Conservation (phyloP, 2,888 invertebrate genomes). For the Dysmachus trigonus region DNA sequence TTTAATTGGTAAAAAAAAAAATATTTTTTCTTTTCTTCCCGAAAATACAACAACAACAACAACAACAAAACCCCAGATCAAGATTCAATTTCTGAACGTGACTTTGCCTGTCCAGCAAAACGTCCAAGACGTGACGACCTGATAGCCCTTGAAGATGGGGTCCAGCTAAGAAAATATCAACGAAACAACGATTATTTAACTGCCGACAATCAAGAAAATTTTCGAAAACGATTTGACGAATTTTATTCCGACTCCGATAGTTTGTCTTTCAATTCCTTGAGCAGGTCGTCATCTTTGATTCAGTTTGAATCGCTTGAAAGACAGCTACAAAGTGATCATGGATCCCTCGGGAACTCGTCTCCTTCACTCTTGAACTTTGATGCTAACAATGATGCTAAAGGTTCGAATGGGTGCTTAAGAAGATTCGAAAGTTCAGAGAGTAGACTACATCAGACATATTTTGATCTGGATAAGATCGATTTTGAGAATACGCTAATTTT, state of each 20-base stretch:
- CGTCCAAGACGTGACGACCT: conserved; percentile 72
- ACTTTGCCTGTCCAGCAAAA: conserved; percentile 79
- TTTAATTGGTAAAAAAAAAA: not conserved
- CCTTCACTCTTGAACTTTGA: conserved; percentile 62
- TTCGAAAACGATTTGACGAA: conserved; percentile 60
- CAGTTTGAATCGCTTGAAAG: conserved; percentile 86
- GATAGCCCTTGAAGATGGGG: conserved; percentile 47
- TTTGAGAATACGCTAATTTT: conserved; percentile 56
- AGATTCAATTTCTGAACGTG: conserved; percentile 72
- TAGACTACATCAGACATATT: conserved; percentile 62
- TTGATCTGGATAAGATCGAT: conserved; percentile 61
- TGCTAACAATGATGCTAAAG: conserved; percentile 56
- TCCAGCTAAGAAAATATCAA: conserved; percentile 51
- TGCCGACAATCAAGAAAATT: conserved; percentile 52
- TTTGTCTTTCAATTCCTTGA: conserved; percentile 70
- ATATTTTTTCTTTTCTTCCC: not conserved
- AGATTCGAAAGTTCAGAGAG: conserved; percentile 61
- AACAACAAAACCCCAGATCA: conserved; percentile 57
- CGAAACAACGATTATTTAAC: conserved; percentile 52
- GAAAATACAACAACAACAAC: not conserved
- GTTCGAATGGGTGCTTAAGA: conserved; percentile 58
- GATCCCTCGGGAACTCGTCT: conserved; percentile 61
- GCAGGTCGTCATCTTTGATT: conserved; percentile 81
- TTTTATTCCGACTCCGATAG: conserved; percentile 64
- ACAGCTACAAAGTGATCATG: conserved; percentile 67